Base-by-base conservation (phyloP, 2,888 invertebrate species). In the Pollenia angustigena region DNA sequence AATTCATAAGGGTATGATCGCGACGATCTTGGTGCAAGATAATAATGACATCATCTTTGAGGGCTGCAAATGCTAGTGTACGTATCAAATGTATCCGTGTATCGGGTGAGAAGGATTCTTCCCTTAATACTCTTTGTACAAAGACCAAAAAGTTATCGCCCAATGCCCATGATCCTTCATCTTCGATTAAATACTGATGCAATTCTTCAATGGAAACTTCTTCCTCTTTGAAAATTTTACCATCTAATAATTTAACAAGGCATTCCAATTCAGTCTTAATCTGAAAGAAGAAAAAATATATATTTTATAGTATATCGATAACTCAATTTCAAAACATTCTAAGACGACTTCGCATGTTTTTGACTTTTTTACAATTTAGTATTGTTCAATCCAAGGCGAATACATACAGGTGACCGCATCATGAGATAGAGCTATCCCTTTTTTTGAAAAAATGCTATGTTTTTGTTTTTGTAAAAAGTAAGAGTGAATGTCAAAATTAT, bases 101-200 rank as follows among this genome's bases (percentile, higher is more conserved):
- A 87, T 95, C 95, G 14, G 94, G 93, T 6, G 94, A 93, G 88
- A 96, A 93, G 12, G 94, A 93, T 85, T 94, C 93, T 90, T 96
- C 96, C 80, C 95, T 94, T 48, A 96, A 93, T 62, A 96, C 93
- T 80, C 96, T 94, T 80, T 96, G 93, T 83, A 98, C 95, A 92
- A 98, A 97, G 79, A 95, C 94, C 62, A 98, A 95, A 93, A 98
- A 98, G 90, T 97, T 96, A 90, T 98, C 98, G 11, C 98, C 97
- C 32, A 98, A 94, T 81, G 97, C 97, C 98, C 98, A 98, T 90
- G 97, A 97, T 81, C 98, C 98, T 92, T 98, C 98, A 90, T 97
- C 97, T 89, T 96, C 97, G 89, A 98, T 94, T 92, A 98, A 95
- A 94, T 98, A 98, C 93, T 97, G 97, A 91, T 96, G 96, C 90